phyloP scores from a whole-genome alignment of 2,797 vertebrate species.

The Alcedo quadribrachys region DNA sequence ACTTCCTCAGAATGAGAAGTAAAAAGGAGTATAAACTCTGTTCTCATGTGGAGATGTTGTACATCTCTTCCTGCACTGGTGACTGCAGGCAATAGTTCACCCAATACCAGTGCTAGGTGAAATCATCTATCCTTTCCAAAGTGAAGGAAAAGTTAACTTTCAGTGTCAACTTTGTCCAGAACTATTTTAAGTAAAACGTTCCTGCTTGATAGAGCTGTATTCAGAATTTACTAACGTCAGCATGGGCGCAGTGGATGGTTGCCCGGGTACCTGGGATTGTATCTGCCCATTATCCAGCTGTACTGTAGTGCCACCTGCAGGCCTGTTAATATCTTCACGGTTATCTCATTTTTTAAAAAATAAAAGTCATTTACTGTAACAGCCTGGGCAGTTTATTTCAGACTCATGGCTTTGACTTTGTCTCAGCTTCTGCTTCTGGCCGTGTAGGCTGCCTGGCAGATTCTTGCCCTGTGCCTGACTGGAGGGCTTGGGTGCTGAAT shows the following conservation, averaged over 20 bases:
- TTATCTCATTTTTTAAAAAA: slow-evolving; percentile 80
- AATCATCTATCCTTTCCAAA: slow-evolving; percentile 71
- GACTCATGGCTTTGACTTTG: neutral
- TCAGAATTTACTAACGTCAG: slow-evolving; percentile 75
- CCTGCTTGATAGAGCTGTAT: slow-evolving; percentile 80
- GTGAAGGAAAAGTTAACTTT: slow-evolving; percentile 74
- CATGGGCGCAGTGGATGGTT: slow-evolving; percentile 79
- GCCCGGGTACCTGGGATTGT: slow-evolving; percentile 77
- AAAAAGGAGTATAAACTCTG: slow-evolving; percentile 55
- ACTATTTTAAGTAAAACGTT: slow-evolving; percentile 80
- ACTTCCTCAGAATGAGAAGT: slow-evolving; percentile 69
- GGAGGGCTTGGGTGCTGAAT: neutral
- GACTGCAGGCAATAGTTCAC: slow-evolving; percentile 72
- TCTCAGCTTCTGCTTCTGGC: neutral
- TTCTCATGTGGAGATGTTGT: slow-evolving; percentile 72
- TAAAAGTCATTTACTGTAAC: slow-evolving; percentile 88
- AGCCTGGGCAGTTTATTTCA: slow-evolving; percentile 19
- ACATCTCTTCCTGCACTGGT: slow-evolving; percentile 71
- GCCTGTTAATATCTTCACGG: slow-evolving; percentile 86
- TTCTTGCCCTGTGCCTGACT: neutral
- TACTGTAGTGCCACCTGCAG: slow-evolving; percentile 84
- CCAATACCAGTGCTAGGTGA: slow-evolving; percentile 70
- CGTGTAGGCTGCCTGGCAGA: neutral
- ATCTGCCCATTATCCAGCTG: slow-evolving; percentile 79
- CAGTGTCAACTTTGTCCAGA: slow-evolving; percentile 75